Percentiles rank a stretch among this genome's conserved stretches.
Conservation (phyloP, 2,113 vertebrate genomes). For the Pangasianodon hypophthalmus region DNA sequence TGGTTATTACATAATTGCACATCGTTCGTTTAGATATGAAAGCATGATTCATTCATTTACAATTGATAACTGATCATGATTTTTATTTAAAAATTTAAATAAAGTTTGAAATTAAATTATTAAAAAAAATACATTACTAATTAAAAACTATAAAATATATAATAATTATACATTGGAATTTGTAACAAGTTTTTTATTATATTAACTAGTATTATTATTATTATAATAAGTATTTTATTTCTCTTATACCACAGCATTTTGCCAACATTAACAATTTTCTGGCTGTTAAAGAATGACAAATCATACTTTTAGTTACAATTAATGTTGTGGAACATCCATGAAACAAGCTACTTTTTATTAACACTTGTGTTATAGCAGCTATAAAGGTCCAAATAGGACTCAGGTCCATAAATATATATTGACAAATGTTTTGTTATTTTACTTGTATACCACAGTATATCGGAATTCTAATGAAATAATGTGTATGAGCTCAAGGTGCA, state of each 20-base stretch:
- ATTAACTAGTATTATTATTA: too few species aligned
- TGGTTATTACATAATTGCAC: not conserved
- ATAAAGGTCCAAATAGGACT: not conserved
- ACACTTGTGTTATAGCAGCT: not conserved
- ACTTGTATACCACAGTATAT: not conserved
- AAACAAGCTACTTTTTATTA: not conserved
- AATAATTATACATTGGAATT: not conserved
- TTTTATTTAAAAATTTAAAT: not conserved
- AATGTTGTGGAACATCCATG: not conserved
- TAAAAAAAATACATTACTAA: not conserved
- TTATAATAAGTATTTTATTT: not conserved
- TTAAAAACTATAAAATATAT: not conserved
- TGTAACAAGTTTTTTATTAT: too few species aligned
- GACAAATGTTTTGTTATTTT: not conserved
- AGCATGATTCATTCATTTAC: too few species aligned
- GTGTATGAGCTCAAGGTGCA: not conserved
- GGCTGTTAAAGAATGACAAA: not conserved
- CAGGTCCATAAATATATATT: not conserved
- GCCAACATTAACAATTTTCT: not conserved
- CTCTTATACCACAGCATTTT: not conserved
- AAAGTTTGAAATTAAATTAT: not conserved
- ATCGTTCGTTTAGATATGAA: not conserved
- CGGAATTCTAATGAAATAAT: too few species aligned
- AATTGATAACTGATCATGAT: not conserved
- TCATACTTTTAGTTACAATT: not conserved